Evolutionary conservation across 1,140 invertebrate genomes (phyloP).

Genomic region (Drosophila bocki): DNA sequence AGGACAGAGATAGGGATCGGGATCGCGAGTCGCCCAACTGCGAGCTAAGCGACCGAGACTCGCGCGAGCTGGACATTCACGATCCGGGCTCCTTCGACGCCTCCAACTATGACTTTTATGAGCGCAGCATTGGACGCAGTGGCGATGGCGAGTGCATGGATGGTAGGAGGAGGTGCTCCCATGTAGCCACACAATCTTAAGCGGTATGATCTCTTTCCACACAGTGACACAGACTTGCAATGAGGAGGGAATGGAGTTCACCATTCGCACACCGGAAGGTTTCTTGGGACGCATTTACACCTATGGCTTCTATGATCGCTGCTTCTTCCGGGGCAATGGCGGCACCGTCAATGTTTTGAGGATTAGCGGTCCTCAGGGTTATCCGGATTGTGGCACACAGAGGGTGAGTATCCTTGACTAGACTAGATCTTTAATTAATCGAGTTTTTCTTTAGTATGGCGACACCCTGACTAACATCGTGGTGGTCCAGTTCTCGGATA

Average conservation of each 20-base stretch:
- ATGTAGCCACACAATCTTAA: neutral
- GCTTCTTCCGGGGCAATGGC: constrained; percentile 95
- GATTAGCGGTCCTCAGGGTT: constrained; percentile 94
- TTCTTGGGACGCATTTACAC: constrained; percentile 96
- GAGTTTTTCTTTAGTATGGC: constrained; percentile 88
- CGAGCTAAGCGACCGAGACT: constrained; percentile 94
- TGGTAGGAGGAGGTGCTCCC: constrained; percentile 86
- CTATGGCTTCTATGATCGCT: constrained; percentile 95
- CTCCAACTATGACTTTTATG: constrained; percentile 95
- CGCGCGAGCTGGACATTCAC: constrained; percentile 92
- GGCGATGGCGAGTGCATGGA: constrained; percentile 92
- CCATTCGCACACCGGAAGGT: constrained; percentile 93
- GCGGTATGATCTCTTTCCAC: constrained; percentile 30
- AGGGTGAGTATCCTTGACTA: constrained; percentile 86
- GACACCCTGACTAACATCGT: constrained; percentile 97
- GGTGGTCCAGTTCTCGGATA: constrained; percentile 96
- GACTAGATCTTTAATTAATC: neutral
- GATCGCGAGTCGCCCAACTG: constrained; percentile 90
- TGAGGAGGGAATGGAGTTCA: constrained; percentile 97
- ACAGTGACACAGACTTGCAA: constrained; percentile 95
- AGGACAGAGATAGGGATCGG: constrained; percentile 86
- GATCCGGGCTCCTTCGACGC: constrained; percentile 94
- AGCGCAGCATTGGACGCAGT: constrained; percentile 90
- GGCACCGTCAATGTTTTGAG: constrained; percentile 92
- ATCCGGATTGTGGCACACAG: constrained; percentile 96